Percentiles rank a stretch among this genome's conserved stretches.
Evolutionary conservation across 1,140 invertebrate species (phyloP).

Genomic region (Pantala flavescens): DNA sequence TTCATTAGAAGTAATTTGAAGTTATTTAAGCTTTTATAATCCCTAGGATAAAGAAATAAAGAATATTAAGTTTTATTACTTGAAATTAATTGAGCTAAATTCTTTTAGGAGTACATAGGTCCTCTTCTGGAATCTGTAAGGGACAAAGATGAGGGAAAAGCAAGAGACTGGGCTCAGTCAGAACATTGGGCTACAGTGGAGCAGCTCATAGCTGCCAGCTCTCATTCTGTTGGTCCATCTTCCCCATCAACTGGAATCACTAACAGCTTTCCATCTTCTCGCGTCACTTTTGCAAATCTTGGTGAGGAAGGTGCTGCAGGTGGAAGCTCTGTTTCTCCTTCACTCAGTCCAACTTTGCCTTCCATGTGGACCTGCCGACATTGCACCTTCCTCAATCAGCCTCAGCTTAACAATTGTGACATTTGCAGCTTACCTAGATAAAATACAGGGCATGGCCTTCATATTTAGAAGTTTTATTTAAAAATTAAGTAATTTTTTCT

Average conservation of each 20-base stretch:
- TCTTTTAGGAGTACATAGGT: constrained; percentile 57
- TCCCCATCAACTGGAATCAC: background rate
- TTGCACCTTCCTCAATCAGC: constrained; percentile 84
- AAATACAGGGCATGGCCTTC: constrained; percentile 23
- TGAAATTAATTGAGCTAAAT: no score
- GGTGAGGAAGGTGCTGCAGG: constrained; percentile 22
- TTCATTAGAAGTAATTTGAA: no score
- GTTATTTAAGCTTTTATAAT: no score
- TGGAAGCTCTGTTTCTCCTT: constrained; percentile 20
- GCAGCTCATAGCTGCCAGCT: constrained; percentile 62
- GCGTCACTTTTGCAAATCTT: constrained; percentile 15
- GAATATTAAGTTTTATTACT: no score
- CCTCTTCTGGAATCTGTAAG: constrained; percentile 67
- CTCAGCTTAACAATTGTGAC: constrained; percentile 65
- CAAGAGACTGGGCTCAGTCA: constrained; percentile 62
- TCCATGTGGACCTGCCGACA: constrained; percentile 77
- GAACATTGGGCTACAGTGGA: constrained; percentile 84
- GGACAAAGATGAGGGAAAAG: constrained; percentile 54
- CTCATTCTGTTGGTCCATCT: constrained; percentile 24
- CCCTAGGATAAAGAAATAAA: no score
- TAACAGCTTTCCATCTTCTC: background rate
- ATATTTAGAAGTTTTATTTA: no score
- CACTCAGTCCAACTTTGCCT: constrained; percentile 16
- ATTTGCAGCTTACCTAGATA: constrained; percentile 83
- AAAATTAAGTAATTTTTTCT: no score